phyloP scores from a whole-genome alignment of 2,113 vertebrate species.

The Micromys minutus region DNA sequence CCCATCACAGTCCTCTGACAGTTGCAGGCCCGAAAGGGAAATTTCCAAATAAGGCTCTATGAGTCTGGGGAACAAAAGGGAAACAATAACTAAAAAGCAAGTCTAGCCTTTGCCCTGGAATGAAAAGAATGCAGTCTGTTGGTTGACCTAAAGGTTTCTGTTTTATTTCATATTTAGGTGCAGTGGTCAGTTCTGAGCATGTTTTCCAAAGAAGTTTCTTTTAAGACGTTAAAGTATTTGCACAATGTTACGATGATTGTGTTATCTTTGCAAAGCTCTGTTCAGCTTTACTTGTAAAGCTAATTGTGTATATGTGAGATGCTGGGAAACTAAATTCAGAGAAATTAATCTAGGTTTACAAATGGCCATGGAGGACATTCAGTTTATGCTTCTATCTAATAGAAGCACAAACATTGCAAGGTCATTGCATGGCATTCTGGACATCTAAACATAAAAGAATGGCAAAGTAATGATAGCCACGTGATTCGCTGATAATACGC shows the following conservation, averaged over 20 bases:
- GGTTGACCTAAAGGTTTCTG: constrained; percentile 71
- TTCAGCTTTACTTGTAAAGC: constrained; percentile 35
- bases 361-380: constrained; percentile 22
- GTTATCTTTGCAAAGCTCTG: not conserved
- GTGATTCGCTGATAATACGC: not conserved
- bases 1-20: not conserved
- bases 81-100: constrained; percentile 70
- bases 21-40: constrained; percentile 60
- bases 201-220: constrained; percentile 33
- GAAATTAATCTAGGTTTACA: constrained; percentile 28
- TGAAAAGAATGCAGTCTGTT: constrained; percentile 74
- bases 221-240: constrained; percentile 38
- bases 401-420: not conserved
- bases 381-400: not conserved
- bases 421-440: not conserved
- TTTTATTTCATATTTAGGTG: constrained; percentile 69
- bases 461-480: not conserved
- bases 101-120: constrained; percentile 72
- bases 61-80: constrained; percentile 64
- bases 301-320: not conserved
- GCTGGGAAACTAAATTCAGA: constrained; percentile 41
- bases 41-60: constrained; percentile 76
- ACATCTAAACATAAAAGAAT: not conserved
- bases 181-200: constrained; percentile 49
- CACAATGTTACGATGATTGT: not conserved